Evolutionary conservation across 2,888 invertebrate species (phyloP).

Genomic region (Synanthedon formicaeformis): DNA sequence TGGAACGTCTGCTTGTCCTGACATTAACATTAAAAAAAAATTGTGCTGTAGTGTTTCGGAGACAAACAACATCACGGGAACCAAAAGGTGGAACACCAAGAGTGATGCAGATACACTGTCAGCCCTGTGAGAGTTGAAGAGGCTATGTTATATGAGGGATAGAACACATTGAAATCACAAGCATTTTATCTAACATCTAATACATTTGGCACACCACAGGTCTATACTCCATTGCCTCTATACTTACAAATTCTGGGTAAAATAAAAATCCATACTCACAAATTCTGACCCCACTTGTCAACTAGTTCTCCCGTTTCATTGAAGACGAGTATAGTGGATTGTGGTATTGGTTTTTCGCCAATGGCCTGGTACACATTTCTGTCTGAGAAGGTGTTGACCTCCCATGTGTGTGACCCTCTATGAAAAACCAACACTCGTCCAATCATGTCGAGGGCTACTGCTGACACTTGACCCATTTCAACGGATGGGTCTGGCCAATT

Average conservation of each 20-base stretch:
- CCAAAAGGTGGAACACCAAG: too few species aligned
- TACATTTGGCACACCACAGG: background rate
- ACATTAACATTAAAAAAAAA: background rate
- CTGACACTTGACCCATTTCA: constrained; percentile 81
- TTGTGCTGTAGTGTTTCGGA: background rate
- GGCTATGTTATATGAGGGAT: too few species aligned
- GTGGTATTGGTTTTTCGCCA: constrained; percentile 70
- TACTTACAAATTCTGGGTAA: background rate
- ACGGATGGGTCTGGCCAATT: constrained; percentile 69
- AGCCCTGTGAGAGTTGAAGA: too few species aligned
- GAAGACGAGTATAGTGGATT: constrained; percentile 75
- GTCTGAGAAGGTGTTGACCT: constrained; percentile 66
- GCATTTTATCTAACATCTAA: background rate
- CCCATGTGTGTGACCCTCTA: constrained; percentile 78
- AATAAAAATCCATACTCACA: constrained; percentile 58
- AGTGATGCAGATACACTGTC: too few species aligned
- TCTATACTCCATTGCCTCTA: background rate
- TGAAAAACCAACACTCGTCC: constrained; percentile 87
- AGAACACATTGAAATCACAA: background rate
- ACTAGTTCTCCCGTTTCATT: constrained; percentile 73
- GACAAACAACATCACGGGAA: too few species aligned
- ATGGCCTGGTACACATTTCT: constrained; percentile 68
- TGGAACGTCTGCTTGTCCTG: background rate
- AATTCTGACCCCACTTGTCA: constrained; percentile 76
- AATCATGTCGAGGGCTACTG: constrained; percentile 79